These are phyloP conservation scores for Conchocele bisecta DNA, from an alignment of 2,888 invertebrate species.

Conservation along the genomic window DNA sequence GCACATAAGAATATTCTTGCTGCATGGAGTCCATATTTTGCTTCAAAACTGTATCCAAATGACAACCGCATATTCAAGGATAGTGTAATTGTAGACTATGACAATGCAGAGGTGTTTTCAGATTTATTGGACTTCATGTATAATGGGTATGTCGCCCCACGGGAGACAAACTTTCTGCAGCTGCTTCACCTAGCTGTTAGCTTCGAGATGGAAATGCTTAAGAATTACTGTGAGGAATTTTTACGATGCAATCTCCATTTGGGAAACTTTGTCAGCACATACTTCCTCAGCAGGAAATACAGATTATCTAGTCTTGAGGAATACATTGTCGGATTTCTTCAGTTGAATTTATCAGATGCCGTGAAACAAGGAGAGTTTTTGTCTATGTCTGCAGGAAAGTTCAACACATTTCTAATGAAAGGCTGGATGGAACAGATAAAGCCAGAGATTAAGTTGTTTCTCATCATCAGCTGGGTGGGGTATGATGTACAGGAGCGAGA, in stretches of 20 bases:
- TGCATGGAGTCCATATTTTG: slow-evolving; percentile 87
- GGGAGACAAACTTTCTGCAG: slow-evolving; percentile 86
- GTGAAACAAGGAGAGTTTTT: slow-evolving; percentile 73
- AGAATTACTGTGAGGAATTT: slow-evolving; percentile 87
- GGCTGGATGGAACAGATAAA: slow-evolving; percentile 71
- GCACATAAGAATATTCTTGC: slow-evolving; percentile 87
- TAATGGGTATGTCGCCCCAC: slow-evolving; percentile 86
- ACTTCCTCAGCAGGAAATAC: slow-evolving; percentile 86
- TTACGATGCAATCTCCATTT: slow-evolving; percentile 86
- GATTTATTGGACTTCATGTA: slow-evolving; percentile 87
- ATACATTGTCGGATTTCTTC: slow-evolving; percentile 85
- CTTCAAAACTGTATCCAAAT: slow-evolving; percentile 78
- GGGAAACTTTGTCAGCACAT: slow-evolving; percentile 87
- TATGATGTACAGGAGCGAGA: slow-evolving; percentile 83
- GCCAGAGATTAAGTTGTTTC: slow-evolving; percentile 74
- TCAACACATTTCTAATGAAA: slow-evolving; percentile 71
- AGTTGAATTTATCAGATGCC: slow-evolving; percentile 76
- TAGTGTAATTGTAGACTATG: slow-evolving; percentile 63
- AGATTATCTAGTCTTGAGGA: slow-evolving; percentile 85
- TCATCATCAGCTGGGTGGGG: slow-evolving; percentile 76
- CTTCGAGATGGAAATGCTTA: slow-evolving; percentile 86
- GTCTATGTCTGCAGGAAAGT: slow-evolving; percentile 65
- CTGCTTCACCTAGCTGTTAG: slow-evolving; percentile 86
- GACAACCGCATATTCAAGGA: slow-evolving; percentile 56
- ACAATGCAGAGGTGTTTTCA: slow-evolving; percentile 86